These are phyloP conservation scores for Trypoxylus dichotomus DNA, from an alignment of 1,140 invertebrate species.

Conservation along the genomic window DNA sequence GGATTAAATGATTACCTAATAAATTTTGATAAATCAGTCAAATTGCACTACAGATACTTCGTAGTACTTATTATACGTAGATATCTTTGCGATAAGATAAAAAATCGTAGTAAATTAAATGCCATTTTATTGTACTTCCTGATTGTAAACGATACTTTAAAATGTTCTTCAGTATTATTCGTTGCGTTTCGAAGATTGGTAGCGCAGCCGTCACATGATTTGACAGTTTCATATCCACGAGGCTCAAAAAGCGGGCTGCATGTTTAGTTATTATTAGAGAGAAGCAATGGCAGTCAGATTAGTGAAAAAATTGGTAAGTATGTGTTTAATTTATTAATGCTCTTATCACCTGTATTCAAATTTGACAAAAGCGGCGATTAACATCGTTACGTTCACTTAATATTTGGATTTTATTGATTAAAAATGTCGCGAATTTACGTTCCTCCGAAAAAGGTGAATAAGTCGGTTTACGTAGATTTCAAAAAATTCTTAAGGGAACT, in stretches of 20 bases:
- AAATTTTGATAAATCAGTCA: neutral
- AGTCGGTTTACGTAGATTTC: neutral
- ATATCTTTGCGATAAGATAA: neutral
- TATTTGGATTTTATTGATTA: constrained; percentile 1
- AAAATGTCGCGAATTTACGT: constrained; percentile 1
- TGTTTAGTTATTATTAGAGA: constrained; percentile 14
- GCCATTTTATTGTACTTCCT: neutral
- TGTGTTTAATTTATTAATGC: constrained; percentile 8
- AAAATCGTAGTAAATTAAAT: neutral
- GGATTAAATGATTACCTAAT: neutral
- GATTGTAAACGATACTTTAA: neutral
- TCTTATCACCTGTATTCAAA: constrained; percentile 4
- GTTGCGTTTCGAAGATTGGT: neutral
- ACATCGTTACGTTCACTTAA: neutral
- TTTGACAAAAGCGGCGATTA: neutral
- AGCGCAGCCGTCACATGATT: constrained; percentile 20
- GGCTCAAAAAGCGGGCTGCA: neutral
- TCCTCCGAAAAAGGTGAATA: neutral
- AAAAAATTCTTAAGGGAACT: constrained; percentile 31
- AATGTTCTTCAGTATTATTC: neutral
- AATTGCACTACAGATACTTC: neutral
- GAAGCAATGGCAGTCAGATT: constrained; percentile 37
- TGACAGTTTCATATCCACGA: neutral
- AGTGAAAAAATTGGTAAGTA: constrained; percentile 41
- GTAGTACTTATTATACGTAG: neutral